phyloP scores from a whole-genome alignment of 2,797 vertebrate genomes.

The Sebastes wilsoni region DNA sequence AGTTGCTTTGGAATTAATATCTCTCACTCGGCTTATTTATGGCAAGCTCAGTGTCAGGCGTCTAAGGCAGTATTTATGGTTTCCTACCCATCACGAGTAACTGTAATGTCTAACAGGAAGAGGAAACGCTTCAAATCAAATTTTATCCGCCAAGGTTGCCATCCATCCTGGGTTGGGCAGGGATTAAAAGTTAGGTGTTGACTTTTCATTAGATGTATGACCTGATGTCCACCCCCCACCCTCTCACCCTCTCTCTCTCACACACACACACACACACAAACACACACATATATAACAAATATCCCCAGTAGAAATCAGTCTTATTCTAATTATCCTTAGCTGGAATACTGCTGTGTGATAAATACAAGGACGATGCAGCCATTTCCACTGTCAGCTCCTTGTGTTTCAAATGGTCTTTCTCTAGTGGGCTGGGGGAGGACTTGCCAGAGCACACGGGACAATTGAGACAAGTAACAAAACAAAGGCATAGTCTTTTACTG shows the following conservation, averaged over 20 bases:
- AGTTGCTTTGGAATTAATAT: conserved; percentile 80
- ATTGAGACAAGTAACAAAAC: conserved; percentile 29
- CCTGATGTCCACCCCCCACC: conserved; percentile 17
- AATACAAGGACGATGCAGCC: conserved; percentile 78
- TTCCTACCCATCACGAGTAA: conserved; percentile 59
- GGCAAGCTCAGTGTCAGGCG: conserved; percentile 63
- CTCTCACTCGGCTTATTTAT: conserved; percentile 76
- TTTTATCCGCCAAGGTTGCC: conserved; percentile 77
- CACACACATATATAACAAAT: conserved; percentile 38
- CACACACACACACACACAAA: not conserved
- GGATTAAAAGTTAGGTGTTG: conserved; percentile 74
- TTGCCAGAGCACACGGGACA: conserved; percentile 14
- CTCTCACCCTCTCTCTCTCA: not conserved
- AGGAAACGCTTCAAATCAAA: conserved; percentile 73
- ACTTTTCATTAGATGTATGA: conserved; percentile 73
- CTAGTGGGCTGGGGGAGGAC: conserved; percentile 16
- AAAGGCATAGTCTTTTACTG: conserved; percentile 23
- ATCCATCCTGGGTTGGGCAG: conserved; percentile 53
- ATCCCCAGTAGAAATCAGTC: conserved; percentile 66
- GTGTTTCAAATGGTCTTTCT: conserved; percentile 65
- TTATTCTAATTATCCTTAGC: conserved; percentile 75
- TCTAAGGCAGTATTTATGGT: conserved; percentile 75
- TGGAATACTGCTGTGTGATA: conserved; percentile 62
- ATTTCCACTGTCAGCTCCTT: conserved; percentile 70
- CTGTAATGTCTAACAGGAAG: conserved; percentile 67